These are phyloP conservation scores for Drosophila oshimai DNA, from an alignment of 1,140 invertebrate species.

Conservation along the genomic window DNA sequence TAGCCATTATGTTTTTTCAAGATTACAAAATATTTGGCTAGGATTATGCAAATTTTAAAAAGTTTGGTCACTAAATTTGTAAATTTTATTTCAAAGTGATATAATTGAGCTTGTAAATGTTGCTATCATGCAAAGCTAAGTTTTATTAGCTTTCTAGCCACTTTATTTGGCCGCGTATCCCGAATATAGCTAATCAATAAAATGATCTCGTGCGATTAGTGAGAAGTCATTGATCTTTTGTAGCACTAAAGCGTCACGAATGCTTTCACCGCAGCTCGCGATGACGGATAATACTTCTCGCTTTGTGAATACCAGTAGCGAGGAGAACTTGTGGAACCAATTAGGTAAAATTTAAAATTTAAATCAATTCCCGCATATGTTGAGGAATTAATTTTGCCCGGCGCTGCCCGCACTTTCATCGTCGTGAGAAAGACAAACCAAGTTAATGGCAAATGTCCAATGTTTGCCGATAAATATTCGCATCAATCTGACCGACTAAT, in stretches of 20 bases:
- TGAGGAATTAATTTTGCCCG: constrained; percentile 12
- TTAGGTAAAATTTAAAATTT: constrained; percentile 51
- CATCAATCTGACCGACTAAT: constrained; percentile 31
- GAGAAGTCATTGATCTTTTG: constrained; percentile 34
- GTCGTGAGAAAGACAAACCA: constrained; percentile 62
- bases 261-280: constrained; percentile 55
- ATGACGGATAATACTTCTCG: constrained; percentile 51
- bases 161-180: constrained; percentile 15
- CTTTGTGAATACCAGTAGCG: constrained; percentile 62
- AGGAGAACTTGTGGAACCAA: constrained; percentile 31
- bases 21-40: too few relatives aligned
- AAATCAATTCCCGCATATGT: constrained; percentile 56
- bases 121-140: neutral
- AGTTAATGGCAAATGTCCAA: constrained; percentile 3
- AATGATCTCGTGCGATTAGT: constrained; percentile 9
- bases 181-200: neutral
- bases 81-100: neutral
- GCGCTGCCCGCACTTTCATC: constrained; percentile 40
- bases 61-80: neutral
- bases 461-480: constrained; percentile 48
- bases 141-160: constrained; percentile 2
- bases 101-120: neutral
- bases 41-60: too few relatives aligned
- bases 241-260: constrained; percentile 15
- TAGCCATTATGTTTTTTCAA: too few relatives aligned